Evolutionary conservation across 2,113 vertebrate genomes (phyloP).

Genomic region (Dipodomys stephensi): DNA sequence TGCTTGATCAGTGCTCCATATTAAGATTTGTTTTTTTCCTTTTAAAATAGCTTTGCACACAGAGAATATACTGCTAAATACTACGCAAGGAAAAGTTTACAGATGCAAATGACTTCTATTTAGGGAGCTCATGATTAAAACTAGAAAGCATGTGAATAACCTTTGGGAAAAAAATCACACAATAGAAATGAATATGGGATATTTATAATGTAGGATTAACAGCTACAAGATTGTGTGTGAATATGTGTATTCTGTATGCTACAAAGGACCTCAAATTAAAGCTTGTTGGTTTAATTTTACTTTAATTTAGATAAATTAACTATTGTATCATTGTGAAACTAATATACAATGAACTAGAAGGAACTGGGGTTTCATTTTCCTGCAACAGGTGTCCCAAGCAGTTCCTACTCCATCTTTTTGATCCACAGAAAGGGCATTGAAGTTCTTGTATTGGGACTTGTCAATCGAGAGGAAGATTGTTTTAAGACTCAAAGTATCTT

Average conservation of each 20-base stretch:
- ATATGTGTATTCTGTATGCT: not conserved
- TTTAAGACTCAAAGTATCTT: not conserved
- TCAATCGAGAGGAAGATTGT: not conserved
- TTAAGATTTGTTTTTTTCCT: slow-evolving; percentile 55
- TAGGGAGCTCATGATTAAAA: slow-evolving; percentile 76
- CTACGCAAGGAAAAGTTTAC: slow-evolving; percentile 74
- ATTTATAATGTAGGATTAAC: slow-evolving; percentile 40
- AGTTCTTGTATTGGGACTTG: not conserved
- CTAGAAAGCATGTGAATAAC: slow-evolving; percentile 71
- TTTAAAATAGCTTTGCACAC: slow-evolving; percentile 67
- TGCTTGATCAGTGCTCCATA: slow-evolving; percentile 61
- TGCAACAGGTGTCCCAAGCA: not conserved
- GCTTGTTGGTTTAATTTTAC: not conserved
- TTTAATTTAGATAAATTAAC: slow-evolving; percentile 29
- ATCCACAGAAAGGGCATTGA: not conserved
- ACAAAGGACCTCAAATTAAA: not conserved
- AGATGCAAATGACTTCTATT: slow-evolving; percentile 81
- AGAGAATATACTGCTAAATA: slow-evolving; percentile 72
- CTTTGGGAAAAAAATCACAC: slow-evolving; percentile 67
- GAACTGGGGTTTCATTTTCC: not conserved
- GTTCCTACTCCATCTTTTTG: not conserved
- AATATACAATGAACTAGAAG: not conserved
- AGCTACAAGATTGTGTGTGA: slow-evolving; percentile 27
- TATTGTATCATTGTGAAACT: not conserved
- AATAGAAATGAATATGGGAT: slow-evolving; percentile 57